Evolutionary conservation across 2,797 vertebrate genomes (phyloP), one percentile per base, ranked within the genome.

Genomic region (Peromyscus aztecus): DNA sequence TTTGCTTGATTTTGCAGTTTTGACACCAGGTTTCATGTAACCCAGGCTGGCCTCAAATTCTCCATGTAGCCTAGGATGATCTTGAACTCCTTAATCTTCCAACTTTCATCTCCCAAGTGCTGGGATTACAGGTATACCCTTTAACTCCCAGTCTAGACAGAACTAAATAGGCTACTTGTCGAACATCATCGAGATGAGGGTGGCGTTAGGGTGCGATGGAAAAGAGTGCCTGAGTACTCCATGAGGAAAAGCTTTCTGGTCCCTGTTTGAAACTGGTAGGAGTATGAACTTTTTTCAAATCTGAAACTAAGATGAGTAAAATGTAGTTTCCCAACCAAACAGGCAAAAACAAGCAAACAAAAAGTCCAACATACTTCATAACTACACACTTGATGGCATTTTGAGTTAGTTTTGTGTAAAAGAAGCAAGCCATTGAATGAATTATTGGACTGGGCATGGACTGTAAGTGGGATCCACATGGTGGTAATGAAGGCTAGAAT

Each of bases 331-430:
- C 3, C 49, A 86, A 71, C 81, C 37, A 73, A 86, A 84, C 11
- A 77, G 61, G 57, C 5, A 43, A 55, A 87, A 37, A 19, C 23
- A 77, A 43, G 57, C 34, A 17, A 34, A 71, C 21, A 69, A 24
- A 52, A 86, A 69, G 31, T 34, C 46, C 65, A 59, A 4, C 5
- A 24, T 46, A 37, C 29, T 73, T 55, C 9, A 0, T 81, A 85
- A 49, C 31, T 81, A 17, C 7, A 8, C 14, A 67, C 19, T 81
- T 87, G 16, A 55, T 17, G 43, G 29, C 55, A 23, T 65, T 61
- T 49, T 83, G 59, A 17, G 49, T 95, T 91, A 52, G 57, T 89
- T 84, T 59, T 59, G 65, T 46, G 34, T 40, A 69, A 80, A 92
- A 91, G 40, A 90, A 83, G 49, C 40, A 27, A 75, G 16, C 14